Conservation (phyloP, 1,140 invertebrate species). For the Drosophila neocordata region DNA sequence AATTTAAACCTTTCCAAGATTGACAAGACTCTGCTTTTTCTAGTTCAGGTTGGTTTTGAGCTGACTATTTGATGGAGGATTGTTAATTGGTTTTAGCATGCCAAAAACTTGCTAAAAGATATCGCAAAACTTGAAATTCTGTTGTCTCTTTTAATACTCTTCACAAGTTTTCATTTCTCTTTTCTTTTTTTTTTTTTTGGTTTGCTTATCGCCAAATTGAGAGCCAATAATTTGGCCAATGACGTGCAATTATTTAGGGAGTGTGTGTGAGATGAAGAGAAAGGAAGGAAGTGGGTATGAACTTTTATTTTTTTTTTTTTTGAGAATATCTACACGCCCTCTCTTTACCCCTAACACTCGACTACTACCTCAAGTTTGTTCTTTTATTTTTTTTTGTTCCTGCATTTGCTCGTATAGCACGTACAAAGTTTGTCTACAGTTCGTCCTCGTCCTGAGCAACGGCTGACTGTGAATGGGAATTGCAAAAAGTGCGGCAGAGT, state of each 20-base stretch:
- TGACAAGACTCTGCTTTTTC: too few species aligned
- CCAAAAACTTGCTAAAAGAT: neutral
- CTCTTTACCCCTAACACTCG: slow-evolving; percentile 2
- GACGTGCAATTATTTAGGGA: slow-evolving; percentile 69
- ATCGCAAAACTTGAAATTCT: neutral
- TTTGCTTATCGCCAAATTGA: slow-evolving; percentile 5
- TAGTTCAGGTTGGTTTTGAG: too few species aligned
- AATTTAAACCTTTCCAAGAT: too few species aligned
- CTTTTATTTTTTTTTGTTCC: too few species aligned
- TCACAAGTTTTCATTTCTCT: neutral
- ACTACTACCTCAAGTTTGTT: neutral
- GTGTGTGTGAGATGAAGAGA: neutral
- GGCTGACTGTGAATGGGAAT: slow-evolving; percentile 40
- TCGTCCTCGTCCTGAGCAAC: slow-evolving; percentile 25
- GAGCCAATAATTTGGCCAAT: slow-evolving; percentile 74
- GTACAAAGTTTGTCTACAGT: slow-evolving; percentile 73
- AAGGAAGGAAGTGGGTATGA: slow-evolving; percentile 24
- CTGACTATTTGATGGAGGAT: too few species aligned
- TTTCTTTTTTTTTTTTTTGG: neutral
- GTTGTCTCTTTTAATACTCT: neutral
- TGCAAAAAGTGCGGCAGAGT: slow-evolving; percentile 32
- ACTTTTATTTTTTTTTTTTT: too few species aligned
- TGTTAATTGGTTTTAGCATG: too few species aligned
- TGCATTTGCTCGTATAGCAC: slow-evolving; percentile 53
- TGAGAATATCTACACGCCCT: slow-evolving; percentile 15